phyloP scores from a whole-genome alignment of 2,113 vertebrate genomes.

The Pagrus major region DNA sequence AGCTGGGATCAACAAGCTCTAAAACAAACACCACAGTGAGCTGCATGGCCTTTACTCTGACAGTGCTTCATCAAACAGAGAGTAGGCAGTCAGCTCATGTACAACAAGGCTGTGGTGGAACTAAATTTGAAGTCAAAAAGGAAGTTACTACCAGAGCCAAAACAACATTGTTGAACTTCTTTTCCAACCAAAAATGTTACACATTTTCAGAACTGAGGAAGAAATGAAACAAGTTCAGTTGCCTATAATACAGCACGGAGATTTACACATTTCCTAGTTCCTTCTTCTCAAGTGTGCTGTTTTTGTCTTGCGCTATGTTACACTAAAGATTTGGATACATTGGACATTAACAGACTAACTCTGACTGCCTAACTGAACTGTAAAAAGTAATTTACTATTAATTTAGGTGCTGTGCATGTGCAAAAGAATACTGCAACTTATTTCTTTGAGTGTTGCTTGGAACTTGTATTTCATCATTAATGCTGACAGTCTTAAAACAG shows the following conservation, averaged over 20 bases:
- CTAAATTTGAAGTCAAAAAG: background rate
- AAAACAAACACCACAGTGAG: conserved; percentile 28
- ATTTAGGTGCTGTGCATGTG: background rate
- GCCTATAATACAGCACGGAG: too few species aligned
- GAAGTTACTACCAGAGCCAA: background rate
- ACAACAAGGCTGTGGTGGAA: background rate
- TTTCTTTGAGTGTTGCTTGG: background rate
- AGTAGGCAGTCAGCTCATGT: background rate
- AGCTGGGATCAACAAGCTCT: background rate
- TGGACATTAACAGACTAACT: too few species aligned
- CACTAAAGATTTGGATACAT: too few species aligned
- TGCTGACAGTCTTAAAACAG: background rate
- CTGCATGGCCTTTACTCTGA: background rate
- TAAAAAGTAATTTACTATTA: background rate
- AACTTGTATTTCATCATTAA: background rate
- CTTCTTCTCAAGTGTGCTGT: background rate
- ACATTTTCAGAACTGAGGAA: too few species aligned
- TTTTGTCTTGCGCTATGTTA: too few species aligned
- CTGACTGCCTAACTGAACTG: background rate
- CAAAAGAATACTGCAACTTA: background rate
- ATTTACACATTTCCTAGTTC: background rate
- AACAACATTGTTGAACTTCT: background rate
- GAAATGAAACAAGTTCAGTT: too few species aligned
- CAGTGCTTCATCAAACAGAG: background rate
- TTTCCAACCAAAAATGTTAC: background rate